These are phyloP conservation scores for Drosophila baimaii DNA, from an alignment of 1,140 invertebrate species.

Conservation along the genomic window DNA sequence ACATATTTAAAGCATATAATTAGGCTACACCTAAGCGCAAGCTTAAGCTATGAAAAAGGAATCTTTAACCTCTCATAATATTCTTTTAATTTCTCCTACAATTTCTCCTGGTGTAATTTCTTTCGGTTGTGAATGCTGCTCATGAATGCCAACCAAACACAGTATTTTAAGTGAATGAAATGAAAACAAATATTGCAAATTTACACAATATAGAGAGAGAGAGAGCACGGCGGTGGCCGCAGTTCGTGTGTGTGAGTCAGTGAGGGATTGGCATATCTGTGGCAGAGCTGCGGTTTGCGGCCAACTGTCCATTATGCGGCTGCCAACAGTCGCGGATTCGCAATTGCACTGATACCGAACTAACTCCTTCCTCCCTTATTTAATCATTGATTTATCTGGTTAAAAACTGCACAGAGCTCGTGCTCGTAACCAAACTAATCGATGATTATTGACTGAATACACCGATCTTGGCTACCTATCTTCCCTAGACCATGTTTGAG, in stretches of 20 bases:
- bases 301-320: constrained; percentile 57
- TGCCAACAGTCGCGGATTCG: constrained; percentile 43
- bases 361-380: neutral
- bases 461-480: constrained; percentile 6
- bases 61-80: neutral
- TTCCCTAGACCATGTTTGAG: constrained; percentile 45
- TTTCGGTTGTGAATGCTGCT: constrained; percentile 6
- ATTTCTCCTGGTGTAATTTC: constrained; percentile 14
- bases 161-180: constrained; percentile 78
- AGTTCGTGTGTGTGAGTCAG: constrained; percentile 9
- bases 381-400: constrained; percentile 29
- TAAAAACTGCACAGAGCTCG: neutral
- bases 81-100: neutral
- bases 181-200: constrained; percentile 81
- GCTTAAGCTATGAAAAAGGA: neutral
- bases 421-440: constrained; percentile 24
- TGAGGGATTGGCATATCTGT: constrained; percentile 36
- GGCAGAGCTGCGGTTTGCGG: constrained; percentile 49
- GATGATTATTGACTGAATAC: constrained; percentile 1
- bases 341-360: constrained; percentile 29
- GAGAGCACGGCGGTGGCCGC: constrained; percentile 6
- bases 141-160: constrained; percentile 49
- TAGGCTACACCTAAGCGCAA: too few relatives aligned
- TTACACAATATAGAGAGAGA: constrained; percentile 40
- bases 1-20: neutral